These are phyloP conservation scores for Synergus japonicus DNA, from an alignment of 2,888 invertebrate species.

Conservation along the genomic window DNA sequence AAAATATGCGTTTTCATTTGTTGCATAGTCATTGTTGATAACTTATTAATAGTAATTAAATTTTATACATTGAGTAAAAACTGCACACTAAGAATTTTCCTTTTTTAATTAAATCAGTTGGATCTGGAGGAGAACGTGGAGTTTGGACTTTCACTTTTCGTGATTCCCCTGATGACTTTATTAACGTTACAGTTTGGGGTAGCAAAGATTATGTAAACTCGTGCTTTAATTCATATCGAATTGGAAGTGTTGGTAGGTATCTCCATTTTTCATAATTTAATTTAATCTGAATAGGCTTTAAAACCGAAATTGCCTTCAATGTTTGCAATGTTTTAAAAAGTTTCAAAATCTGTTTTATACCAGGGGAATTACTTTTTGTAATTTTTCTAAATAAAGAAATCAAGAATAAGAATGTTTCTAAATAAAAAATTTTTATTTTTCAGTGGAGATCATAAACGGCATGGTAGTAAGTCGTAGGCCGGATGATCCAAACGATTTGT, in stretches of 20 bases:
- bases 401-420: not conserved
- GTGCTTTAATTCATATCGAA: slow-evolving; percentile 82
- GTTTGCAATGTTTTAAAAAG: too few species aligned
- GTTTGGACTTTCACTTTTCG: slow-evolving; percentile 88
- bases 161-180: slow-evolving; percentile 85
- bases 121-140: slow-evolving; percentile 77
- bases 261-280: not conserved
- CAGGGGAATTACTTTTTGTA: not conserved
- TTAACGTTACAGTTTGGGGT: slow-evolving; percentile 89
- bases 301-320: too few species aligned
- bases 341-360: too few species aligned
- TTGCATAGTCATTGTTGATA: too few species aligned
- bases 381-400: not conserved
- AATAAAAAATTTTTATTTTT: slow-evolving; percentile 51
- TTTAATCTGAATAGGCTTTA: not conserved
- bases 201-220: slow-evolving; percentile 81
- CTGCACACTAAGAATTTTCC: not conserved
- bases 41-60: too few species aligned
- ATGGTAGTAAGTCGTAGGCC: slow-evolving; percentile 80
- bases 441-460: slow-evolving; percentile 85
- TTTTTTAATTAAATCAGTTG: slow-evolving; percentile 31
- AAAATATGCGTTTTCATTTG: too few species aligned
- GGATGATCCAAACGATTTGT: slow-evolving; percentile 81
- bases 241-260: slow-evolving; percentile 84
- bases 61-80: not conserved